Base-by-base conservation (phyloP, 2,797 vertebrate genomes). In the Siniperca undulata region DNA sequence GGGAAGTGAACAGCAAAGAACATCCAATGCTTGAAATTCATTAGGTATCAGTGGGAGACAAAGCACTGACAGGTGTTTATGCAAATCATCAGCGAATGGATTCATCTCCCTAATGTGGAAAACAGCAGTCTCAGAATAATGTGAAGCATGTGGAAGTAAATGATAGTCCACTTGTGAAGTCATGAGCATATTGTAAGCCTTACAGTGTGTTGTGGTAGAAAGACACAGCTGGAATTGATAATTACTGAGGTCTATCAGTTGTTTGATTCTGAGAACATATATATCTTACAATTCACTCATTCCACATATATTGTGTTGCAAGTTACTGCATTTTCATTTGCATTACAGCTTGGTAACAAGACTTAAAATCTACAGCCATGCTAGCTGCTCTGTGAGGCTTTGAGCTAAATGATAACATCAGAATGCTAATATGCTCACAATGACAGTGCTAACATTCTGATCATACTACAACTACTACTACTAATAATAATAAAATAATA, bases 1-100 rank as follows among this genome's bases (percentile, higher is more conserved):
- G 86, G 69, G 71, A 86, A 81, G 85, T 70, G 85, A 89, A 84
- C 83, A 83, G 86, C 81, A 65, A 84, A 86, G 87, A 85, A 84
- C 86, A 88, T 81, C 76, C 91, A 86, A 85, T 65, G 89, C 89
- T 91, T 92, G 92, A 92, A 92, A 93, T 92, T 92, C 90, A 94
- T 93, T 93, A 90, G 93, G 88, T 92, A 94, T 89, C 93, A 91
- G 93, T 91, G 85, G 93, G 93, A 92, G 92, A 94, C 92, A 93
- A 94, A 93, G 91, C 90, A 93, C 89, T 93, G 94, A 93, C 93
- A 95, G 94, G 93, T 95, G 94, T 95, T 94, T 94, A 95, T 95
- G 94, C 91, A 94, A 94, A 95, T 95, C 78, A 85, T 59, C 87
- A 24, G 90, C 72, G 48, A 87, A 91, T 83, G 85, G 86, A 92